phyloP scores from a whole-genome alignment of 2,113 vertebrate species.

The Gopherus flavomarginatus region DNA sequence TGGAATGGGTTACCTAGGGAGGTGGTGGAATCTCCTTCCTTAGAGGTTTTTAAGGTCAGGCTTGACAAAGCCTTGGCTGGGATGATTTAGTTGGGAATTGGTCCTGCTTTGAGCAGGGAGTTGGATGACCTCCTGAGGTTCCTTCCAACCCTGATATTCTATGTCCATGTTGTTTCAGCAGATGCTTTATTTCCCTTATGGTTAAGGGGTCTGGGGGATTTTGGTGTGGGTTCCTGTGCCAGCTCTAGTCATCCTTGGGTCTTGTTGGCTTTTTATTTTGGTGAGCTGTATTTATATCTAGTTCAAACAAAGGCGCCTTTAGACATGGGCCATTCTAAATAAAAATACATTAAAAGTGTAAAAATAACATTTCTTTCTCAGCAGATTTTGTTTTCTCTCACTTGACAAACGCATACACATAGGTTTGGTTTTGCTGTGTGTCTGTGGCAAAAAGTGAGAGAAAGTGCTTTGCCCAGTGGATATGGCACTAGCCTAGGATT shows the following conservation, averaged over 20 bases:
- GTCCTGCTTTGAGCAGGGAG: no score
- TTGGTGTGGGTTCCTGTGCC: background rate
- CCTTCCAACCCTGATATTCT: no score
- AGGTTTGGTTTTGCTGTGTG: background rate
- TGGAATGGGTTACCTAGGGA: no score
- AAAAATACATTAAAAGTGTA: background rate
- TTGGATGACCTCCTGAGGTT: no score
- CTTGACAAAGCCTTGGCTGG: no score
- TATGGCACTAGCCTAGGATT: background rate
- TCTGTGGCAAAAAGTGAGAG: background rate
- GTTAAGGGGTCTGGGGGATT: background rate
- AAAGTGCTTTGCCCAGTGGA: background rate
- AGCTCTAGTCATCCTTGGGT: background rate
- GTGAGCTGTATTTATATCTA: background rate
- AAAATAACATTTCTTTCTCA: background rate
- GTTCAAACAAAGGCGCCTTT: background rate
- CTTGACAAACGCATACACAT: accelerated
- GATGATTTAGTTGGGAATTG: no score
- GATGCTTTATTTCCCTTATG: background rate
- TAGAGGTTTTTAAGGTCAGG: no score
- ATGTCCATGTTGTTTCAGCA: background rate
- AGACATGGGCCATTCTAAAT: background rate
- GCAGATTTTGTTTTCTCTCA: background rate
- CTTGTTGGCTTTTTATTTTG: background rate
- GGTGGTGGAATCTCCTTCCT: no score